Conservation (phyloP, 2,797 vertebrate genomes). For the Macropus fuliginosus region DNA sequence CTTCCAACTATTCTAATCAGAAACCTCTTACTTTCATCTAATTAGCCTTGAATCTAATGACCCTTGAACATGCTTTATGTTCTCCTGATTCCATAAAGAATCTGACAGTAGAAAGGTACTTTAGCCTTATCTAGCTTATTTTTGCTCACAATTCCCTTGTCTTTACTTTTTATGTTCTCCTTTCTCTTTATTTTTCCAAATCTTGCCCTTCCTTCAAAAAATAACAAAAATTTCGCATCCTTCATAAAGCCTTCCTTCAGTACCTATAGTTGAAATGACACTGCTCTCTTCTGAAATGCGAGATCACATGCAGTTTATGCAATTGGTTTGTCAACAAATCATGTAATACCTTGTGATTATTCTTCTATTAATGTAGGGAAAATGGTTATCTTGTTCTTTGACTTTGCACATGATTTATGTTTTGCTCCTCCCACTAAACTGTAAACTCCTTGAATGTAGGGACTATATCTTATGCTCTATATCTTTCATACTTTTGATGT, state of each 20-base stretch:
- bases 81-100: not conserved
- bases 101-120: not conserved
- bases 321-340: not conserved
- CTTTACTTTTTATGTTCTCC: not conserved
- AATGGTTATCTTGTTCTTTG: conserved; percentile 8
- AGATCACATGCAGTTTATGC: not conserved
- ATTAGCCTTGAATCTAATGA: not conserved
- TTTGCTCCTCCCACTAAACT: not conserved
- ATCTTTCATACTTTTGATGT: not conserved
- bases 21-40: not conserved
- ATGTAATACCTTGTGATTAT: conserved; percentile 8
- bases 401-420: conserved; percentile 14
- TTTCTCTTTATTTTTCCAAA: conserved; percentile 16
- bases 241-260: not conserved
- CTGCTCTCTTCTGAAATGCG: not conserved
- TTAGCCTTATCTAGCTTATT: not conserved
- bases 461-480: not conserved
- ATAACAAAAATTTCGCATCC: not conserved
- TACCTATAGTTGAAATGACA: not conserved
- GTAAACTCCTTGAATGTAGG: not conserved
- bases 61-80: not conserved
- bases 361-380: conserved; percentile 9
- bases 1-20: conserved; percentile 1
- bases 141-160: not conserved
- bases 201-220: not conserved